phyloP scores from a whole-genome alignment of 2,113 vertebrate genomes.

The Phalacrocorax pelagicus region DNA sequence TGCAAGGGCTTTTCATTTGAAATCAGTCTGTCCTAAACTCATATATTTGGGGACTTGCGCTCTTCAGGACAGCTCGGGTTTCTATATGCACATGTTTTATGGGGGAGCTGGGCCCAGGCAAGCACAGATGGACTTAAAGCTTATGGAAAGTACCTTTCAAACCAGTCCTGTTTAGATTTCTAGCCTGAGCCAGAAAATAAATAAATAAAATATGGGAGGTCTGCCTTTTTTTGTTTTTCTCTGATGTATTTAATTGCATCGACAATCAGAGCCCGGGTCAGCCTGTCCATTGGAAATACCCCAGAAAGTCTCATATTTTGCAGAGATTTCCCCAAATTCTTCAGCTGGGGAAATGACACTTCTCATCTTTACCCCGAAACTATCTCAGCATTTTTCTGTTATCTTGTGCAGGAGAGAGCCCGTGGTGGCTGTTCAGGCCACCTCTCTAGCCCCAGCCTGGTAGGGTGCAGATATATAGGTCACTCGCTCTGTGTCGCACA shows the following conservation, averaged over 20 bases:
- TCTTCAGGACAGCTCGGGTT: background rate
- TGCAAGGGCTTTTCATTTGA: background rate
- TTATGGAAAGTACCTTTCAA: conserved; percentile 51
- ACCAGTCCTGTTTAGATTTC: background rate
- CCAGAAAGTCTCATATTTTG: background rate
- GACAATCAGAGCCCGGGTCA: background rate
- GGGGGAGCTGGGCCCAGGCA: background rate
- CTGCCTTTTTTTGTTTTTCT: background rate
- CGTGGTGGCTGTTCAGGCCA: background rate
- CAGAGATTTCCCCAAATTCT: conserved; percentile 22
- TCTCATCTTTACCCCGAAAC: background rate
- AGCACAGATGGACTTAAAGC: background rate
- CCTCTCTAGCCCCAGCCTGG: background rate
- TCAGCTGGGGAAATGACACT: background rate
- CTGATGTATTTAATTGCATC: background rate
- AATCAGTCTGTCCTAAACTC: background rate
- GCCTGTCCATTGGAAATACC: conserved; percentile 26
- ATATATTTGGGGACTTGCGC: background rate
- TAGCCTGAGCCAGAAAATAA: background rate
- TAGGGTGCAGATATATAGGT: fast-evolving
- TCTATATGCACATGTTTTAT: background rate
- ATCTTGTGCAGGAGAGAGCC: background rate
- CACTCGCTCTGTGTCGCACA: fast-evolving
- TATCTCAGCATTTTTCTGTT: background rate
- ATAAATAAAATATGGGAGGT: background rate